phyloP scores from a whole-genome alignment of 2,888 invertebrate species.

The Protonemura montana region DNA sequence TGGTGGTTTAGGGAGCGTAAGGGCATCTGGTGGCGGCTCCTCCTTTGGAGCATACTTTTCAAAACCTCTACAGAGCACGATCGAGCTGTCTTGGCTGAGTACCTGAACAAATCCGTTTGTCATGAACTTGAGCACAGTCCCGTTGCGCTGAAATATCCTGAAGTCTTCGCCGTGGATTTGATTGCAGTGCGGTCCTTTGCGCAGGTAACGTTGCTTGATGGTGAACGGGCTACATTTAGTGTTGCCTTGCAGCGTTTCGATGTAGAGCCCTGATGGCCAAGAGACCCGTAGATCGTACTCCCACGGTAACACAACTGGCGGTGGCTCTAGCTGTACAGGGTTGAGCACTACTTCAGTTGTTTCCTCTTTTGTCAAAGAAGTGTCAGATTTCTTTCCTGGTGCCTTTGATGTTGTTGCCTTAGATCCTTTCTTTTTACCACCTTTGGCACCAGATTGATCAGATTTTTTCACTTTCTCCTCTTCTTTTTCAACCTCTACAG shows the following conservation, averaged over 20 bases:
- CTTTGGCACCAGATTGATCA: not conserved
- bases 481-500: not conserved
- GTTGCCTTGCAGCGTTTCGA: slow-evolving; percentile 52
- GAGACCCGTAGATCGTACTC: slow-evolving; percentile 52
- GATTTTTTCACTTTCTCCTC: not conserved
- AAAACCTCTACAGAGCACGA: slow-evolving; percentile 53
- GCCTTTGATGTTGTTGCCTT: slow-evolving; percentile 14
- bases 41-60: slow-evolving; percentile 40
- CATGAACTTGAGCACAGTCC: slow-evolving; percentile 56
- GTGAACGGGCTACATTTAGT: slow-evolving; percentile 53
- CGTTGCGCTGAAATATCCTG: slow-evolving; percentile 56
- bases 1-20: not conserved
- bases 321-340: not conserved
- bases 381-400: slow-evolving; percentile 8
- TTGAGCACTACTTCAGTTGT: not conserved
- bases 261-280: slow-evolving; percentile 54
- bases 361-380: not conserved
- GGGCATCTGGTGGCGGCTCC: not conserved
- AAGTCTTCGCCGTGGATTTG: slow-evolving; percentile 50
- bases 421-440: not conserved
- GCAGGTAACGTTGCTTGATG: slow-evolving; percentile 54
- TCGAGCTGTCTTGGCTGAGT: slow-evolving; percentile 54
- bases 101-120: slow-evolving; percentile 54
- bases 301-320: slow-evolving; percentile 15
- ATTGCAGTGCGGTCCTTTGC: slow-evolving; percentile 50